A percentile compares a stretch with the other conserved stretches of the same genome.
Evolutionary conservation across 2,113 vertebrate species (phyloP).

Genomic region (Tor tambroides): DNA sequence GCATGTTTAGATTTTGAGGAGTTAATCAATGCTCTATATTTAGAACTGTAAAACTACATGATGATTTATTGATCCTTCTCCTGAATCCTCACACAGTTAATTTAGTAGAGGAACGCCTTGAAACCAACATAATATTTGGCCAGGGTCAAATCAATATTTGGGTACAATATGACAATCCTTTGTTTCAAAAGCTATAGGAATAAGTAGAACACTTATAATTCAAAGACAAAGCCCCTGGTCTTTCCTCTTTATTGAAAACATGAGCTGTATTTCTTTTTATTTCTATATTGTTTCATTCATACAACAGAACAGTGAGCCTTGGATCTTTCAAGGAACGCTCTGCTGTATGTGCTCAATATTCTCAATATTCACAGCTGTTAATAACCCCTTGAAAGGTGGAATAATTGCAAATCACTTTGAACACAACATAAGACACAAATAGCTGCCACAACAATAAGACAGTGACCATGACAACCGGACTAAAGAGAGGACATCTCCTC

Average conservation of each 20-base stretch:
- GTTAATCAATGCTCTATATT: conserved; percentile 29
- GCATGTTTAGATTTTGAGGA: conserved; percentile 12
- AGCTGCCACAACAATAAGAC: conserved; percentile 43
- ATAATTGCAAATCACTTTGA: conserved; percentile 47
- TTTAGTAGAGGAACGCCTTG: conserved; percentile 7
- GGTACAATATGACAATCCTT: not conserved
- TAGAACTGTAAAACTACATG: not conserved
- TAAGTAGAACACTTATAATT: not conserved
- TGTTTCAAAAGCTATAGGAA: not conserved
- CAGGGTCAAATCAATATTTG: conserved; percentile 22
- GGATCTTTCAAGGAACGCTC: not conserved
- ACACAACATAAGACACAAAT: conserved; percentile 50
- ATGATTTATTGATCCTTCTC: conserved; percentile 31
- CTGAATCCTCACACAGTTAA: not conserved
- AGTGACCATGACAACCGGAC: conserved; percentile 54
- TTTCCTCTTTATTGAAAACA: not conserved
- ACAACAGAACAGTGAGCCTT: not conserved
- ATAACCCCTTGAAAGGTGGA: conserved; percentile 45
- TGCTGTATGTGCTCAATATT: not conserved
- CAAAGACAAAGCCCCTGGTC: not conserved
- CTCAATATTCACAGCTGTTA: conserved; percentile 41
- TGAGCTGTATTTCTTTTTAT: not conserved
- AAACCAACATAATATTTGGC: not conserved
- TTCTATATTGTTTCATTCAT: not conserved
- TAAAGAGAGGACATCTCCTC: conserved; percentile 41